phyloP scores from a whole-genome alignment of 1,140 invertebrate genomes.

The Diabrotica virgifera region DNA sequence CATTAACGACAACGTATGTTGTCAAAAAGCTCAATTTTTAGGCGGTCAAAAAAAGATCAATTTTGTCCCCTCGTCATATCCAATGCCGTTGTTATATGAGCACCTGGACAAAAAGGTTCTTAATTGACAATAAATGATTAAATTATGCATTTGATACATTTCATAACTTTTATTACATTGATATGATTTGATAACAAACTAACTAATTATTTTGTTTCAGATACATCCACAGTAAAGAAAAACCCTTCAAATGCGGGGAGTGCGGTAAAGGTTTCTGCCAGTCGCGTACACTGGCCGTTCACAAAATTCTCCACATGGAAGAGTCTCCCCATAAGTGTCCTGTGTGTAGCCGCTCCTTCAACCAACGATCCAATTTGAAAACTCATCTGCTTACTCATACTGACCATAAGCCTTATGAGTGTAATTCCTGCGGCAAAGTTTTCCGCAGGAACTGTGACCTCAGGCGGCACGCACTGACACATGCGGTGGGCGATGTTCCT shows the following conservation, averaged over 20 bases:
- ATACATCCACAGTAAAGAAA: slow-evolving; percentile 96
- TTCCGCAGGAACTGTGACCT: slow-evolving; percentile 84
- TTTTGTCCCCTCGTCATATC: too few species aligned
- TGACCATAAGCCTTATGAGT: slow-evolving; percentile 92
- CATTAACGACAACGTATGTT: too few species aligned
- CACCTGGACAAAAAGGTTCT: too few species aligned
- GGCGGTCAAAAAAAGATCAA: too few species aligned
- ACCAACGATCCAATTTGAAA: slow-evolving; percentile 88
- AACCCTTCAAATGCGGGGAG: slow-evolving; percentile 93
- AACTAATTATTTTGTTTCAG: slow-evolving; percentile 56
- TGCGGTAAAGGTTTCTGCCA: slow-evolving; percentile 97
- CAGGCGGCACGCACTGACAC: slow-evolving; percentile 77
- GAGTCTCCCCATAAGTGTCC: slow-evolving; percentile 91
- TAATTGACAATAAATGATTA: too few species aligned
- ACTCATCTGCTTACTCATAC: slow-evolving; percentile 94
- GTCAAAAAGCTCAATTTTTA: too few species aligned
- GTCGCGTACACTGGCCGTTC: slow-evolving; percentile 87
- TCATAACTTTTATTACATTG: too few species aligned
- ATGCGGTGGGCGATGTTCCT: slow-evolving; percentile 78
- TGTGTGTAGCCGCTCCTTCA: slow-evolving; percentile 83
- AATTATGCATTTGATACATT: too few species aligned
- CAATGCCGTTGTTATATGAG: too few species aligned
- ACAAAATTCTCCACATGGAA: slow-evolving; percentile 90
- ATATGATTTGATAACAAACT: too few species aligned
- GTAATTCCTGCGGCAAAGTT: slow-evolving; percentile 84